Conservation (phyloP, 2,888 invertebrate species). For the Tethea ocularis region DNA sequence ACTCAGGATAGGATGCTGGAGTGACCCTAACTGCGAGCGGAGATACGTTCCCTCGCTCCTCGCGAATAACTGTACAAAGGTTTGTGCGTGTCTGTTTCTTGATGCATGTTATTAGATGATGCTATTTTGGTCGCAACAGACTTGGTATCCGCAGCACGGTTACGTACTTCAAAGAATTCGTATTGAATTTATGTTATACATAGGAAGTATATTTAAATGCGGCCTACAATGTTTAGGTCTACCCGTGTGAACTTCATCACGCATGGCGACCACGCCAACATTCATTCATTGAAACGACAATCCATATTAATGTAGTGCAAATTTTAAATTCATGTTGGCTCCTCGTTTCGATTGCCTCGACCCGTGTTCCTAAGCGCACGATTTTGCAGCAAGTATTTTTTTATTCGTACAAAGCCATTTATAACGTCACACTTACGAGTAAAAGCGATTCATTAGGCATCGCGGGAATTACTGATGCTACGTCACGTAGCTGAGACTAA, state of each 20-base stretch:
- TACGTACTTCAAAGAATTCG: slow-evolving; percentile 73
- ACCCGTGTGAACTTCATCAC: slow-evolving; percentile 83
- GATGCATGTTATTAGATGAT: slow-evolving; percentile 70
- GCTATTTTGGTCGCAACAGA: slow-evolving; percentile 71
- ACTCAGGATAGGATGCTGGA: neutral
- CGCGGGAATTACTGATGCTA: slow-evolving; percentile 59
- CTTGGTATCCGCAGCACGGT: slow-evolving; percentile 77
- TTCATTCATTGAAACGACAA: slow-evolving; percentile 83
- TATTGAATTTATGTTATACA: slow-evolving; percentile 79
- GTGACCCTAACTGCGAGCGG: slow-evolving; percentile 13
- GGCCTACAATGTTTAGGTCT: slow-evolving; percentile 78
- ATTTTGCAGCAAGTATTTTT: slow-evolving; percentile 79
- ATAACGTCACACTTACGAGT: slow-evolving; percentile 70
- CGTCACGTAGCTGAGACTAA: slow-evolving; percentile 51
- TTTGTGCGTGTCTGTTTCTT: slow-evolving; percentile 52
- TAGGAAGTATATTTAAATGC: slow-evolving; percentile 83
- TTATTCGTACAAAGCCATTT: slow-evolving; percentile 73
- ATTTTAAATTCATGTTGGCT: slow-evolving; percentile 81
- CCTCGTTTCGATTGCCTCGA: slow-evolving; percentile 74
- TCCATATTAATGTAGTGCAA: slow-evolving; percentile 84
- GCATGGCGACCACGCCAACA: slow-evolving; percentile 79
- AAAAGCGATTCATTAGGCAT: slow-evolving; percentile 66
- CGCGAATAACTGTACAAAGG: slow-evolving; percentile 59
- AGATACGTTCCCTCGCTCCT: slow-evolving; percentile 34
- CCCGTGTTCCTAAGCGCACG: slow-evolving; percentile 77